A percentile compares a stretch with the other conserved stretches of the same genome.
Conservation (phyloP, 2,888 invertebrate species). For the Clistopyga incitator region DNA sequence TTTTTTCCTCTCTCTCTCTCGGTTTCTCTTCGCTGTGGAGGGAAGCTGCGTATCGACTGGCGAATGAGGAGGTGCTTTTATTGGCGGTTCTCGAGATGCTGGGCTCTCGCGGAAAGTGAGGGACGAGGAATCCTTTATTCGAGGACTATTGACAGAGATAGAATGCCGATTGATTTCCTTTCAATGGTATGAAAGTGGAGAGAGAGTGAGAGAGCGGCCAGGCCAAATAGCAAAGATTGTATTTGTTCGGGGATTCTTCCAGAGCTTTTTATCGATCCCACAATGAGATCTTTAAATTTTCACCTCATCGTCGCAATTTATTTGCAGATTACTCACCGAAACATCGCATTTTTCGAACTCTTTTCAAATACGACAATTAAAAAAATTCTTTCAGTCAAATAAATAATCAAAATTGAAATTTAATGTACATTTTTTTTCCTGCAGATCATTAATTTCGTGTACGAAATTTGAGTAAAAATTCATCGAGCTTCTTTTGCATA, state of each 20-base stretch:
- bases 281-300: not conserved
- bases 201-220: not conserved
- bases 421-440: too few species aligned
- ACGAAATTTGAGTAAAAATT: too few species aligned
- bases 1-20: conserved; percentile 6
- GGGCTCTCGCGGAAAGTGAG: conserved; percentile 2
- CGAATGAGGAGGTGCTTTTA: conserved; percentile 3
- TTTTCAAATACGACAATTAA: too few species aligned
- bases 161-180: conserved; percentile 46
- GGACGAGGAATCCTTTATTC: conserved; percentile 37
- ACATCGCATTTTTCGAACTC: too few species aligned
- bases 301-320: not conserved
- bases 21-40: not conserved
- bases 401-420: too few species aligned
- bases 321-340: not conserved
- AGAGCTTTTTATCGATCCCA: conserved; percentile 1
- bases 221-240: conserved; percentile 7
- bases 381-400: too few species aligned
- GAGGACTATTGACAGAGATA: conserved; percentile 44
- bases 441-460: too few species aligned
- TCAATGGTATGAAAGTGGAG: conserved; percentile 28
- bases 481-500: too few species aligned
- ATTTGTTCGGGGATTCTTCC: not conserved
- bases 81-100: conserved; percentile 22
- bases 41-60: conserved; percentile 16